Percentiles rank a stretch among this genome's conserved stretches.
These are phyloP conservation scores for Silurus aristotelis DNA, from an alignment of 2,797 vertebrate genomes.

Conservation along the genomic window DNA sequence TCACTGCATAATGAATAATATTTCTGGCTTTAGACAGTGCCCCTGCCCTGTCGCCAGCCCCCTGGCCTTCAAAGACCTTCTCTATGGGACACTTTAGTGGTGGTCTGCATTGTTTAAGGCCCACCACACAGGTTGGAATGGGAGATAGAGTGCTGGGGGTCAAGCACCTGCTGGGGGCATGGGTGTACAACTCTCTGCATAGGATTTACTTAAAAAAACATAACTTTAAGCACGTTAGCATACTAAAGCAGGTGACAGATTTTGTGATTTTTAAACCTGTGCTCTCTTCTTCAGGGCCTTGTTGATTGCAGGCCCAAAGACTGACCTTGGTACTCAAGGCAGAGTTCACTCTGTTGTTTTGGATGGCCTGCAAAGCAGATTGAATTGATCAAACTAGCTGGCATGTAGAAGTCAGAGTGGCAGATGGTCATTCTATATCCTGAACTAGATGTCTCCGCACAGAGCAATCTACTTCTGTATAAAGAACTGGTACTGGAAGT, in stretches of 20 bases:
- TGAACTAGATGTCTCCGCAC: neutral
- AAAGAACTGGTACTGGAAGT: neutral
- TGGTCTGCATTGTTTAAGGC: neutral
- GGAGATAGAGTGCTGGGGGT: neutral
- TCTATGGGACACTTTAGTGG: neutral
- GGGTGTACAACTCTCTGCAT: neutral
- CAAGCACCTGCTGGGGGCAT: neutral
- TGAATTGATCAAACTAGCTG: neutral
- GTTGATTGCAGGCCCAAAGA: neutral
- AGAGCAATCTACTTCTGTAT: neutral
- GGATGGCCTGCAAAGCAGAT: neutral
- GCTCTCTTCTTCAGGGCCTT: neutral
- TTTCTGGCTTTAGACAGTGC: neutral
- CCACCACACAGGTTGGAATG: neutral
- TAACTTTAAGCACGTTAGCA: neutral
- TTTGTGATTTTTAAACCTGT: neutral
- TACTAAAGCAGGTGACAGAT: neutral
- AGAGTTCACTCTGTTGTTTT: neutral
- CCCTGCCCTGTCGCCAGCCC: neutral
- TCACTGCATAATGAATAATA: neutral
- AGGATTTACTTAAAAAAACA: neutral
- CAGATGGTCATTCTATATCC: neutral
- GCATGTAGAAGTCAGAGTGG: neutral
- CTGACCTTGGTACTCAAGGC: neutral
- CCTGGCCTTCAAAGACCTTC: neutral